A percentile compares a stretch with the other conserved stretches of the same genome.
Evolutionary conservation across 1,140 invertebrate species (phyloP).

Genomic region (Drosophila nikananu): DNA sequence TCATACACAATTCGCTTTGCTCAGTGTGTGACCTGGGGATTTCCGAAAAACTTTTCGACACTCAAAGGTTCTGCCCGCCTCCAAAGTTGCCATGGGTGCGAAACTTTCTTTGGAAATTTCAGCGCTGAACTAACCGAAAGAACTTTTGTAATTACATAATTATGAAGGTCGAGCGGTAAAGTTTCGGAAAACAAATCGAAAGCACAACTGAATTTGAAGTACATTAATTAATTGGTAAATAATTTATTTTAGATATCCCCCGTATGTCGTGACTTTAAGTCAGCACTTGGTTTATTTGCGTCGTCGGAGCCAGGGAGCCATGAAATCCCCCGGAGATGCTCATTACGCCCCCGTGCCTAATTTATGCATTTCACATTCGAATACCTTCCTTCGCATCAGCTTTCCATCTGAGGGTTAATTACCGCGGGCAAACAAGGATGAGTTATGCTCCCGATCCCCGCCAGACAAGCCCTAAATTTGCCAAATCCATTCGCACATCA

Average conservation of each 20-base stretch:
- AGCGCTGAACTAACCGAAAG: constrained; percentile 36
- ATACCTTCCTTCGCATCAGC: constrained; percentile 40
- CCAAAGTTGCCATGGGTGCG: constrained; percentile 60
- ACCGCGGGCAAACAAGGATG: constrained; percentile 29
- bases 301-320: background rate
- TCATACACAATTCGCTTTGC: constrained; percentile 5
- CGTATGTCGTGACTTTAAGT: constrained; percentile 23
- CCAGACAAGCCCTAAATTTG: constrained; percentile 46
- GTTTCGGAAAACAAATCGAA: constrained; percentile 57
- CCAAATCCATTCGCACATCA: constrained; percentile 72
- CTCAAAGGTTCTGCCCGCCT: constrained; percentile 63
- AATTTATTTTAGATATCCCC: constrained; percentile 56
- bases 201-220: constrained; percentile 67
- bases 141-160: constrained; percentile 82
- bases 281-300: constrained; percentile 32
- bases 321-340: constrained; percentile 24
- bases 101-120: constrained; percentile 68
- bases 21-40: constrained; percentile 10
- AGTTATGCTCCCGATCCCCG: constrained; percentile 5
- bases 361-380: constrained; percentile 65
- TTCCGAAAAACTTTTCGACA: constrained; percentile 57
- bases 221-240: constrained; percentile 81
- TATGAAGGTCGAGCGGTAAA: constrained; percentile 73
- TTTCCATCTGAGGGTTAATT: constrained; percentile 60
- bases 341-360: constrained; percentile 44